Base-by-base conservation (phyloP, 2,113 vertebrate genomes). In the Silurus asotus region DNA sequence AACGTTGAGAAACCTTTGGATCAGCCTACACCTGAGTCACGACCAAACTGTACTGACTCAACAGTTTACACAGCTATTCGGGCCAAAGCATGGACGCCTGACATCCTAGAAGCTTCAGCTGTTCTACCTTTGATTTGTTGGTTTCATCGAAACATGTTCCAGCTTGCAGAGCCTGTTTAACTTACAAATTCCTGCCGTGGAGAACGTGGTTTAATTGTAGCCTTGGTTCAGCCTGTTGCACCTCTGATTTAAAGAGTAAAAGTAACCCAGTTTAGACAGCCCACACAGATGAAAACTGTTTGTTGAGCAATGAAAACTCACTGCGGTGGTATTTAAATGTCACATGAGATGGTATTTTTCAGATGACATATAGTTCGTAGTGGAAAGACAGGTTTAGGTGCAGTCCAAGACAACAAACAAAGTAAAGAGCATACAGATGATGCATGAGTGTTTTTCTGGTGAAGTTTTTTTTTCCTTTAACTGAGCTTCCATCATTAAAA, bases 121-220 rank as follows among this genome's bases (percentile, higher is more conserved):
- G 25, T 25, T 13, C 58, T 48, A 15, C 11, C n/a, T 75, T 88
- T 86, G 80, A 83, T 83, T 80, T 15, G 45, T 7, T 58, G 65
- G 87, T 89, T 86, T 89, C 87, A 86, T 88, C 87, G 87, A 88
- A 89, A 89, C 89, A 49, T 81, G 81, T 81, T 61, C 49, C 23
- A 85, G 51, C 87, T 75, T 77, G 89, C 49, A 84, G 76, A 84
- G 86, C 89, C 76, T 62, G 89, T 88, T 89, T 76, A 45, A 79
- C 86, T 86, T 89, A 59, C 84, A 84, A 58, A 83, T 88, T 89
- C 84, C 81, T 77, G 0, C 15, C 7, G 15, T 19, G 25, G 61
- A 82, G 45, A 5, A 65, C 53, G 85, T 15, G 80, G 14, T 75
- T 56, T 85, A 83, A 82, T 59, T 74, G 81, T 25, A 48, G 70